Evolutionary conservation across 2,797 vertebrate species (phyloP).

Genomic region (Allochrocebus solatus): DNA sequence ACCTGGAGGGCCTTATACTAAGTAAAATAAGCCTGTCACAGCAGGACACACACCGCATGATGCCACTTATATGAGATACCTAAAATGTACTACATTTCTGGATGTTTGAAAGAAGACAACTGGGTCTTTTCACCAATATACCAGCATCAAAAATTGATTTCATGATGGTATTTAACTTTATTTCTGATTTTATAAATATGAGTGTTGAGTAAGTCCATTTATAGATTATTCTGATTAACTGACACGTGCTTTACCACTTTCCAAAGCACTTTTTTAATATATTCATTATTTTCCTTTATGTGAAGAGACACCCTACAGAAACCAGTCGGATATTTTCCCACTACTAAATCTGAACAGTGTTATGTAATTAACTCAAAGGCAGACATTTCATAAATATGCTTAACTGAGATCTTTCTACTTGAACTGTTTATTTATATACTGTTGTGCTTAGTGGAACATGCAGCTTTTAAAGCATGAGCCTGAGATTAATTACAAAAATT

Average conservation of each 20-base stretch:
- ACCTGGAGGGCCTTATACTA: background rate
- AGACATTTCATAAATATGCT: slow-evolving; percentile 26
- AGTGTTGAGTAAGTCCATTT: background rate
- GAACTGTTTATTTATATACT: background rate
- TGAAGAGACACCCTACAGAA: background rate
- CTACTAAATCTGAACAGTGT: background rate
- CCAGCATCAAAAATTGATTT: background rate
- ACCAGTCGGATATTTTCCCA: background rate
- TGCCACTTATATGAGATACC: no score
- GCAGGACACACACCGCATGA: background rate
- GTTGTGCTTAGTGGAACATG: background rate
- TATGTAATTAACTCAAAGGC: slow-evolving; percentile 28
- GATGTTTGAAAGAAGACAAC: background rate
- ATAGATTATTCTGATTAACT: background rate
- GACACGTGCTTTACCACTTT: background rate
- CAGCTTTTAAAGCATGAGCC: background rate
- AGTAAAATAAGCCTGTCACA: background rate
- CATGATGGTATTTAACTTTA: background rate
- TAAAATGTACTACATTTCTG: background rate
- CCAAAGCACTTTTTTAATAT: background rate
- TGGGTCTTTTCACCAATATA: background rate
- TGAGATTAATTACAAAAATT: background rate
- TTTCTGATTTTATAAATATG: slow-evolving; percentile 1
- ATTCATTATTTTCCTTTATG: background rate
- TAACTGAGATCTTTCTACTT: background rate